Evolutionary conservation across 2,797 vertebrate species (phyloP), one percentile per base, ranked within the genome.

Genomic region (Cirrhinus molitorella): DNA sequence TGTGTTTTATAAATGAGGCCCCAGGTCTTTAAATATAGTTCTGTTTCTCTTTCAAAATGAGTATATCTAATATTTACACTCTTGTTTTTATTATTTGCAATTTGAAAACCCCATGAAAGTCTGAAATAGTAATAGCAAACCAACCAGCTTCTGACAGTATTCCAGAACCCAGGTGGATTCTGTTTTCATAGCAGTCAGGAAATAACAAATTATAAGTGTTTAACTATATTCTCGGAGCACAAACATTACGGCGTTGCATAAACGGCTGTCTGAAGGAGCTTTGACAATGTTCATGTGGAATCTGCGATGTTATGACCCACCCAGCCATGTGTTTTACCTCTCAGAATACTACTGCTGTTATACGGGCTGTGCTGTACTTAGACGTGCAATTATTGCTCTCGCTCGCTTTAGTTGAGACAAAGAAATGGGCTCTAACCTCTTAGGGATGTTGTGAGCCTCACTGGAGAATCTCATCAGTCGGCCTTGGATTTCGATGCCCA

Each of bases 401-500:
- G 9, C 3, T 65, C 45, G 21, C 4, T 37, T 63, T 45, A 53
- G 28, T 67, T 71, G 34, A 51, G 31, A 72, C 12, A 61, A 67
- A 61, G 10, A 76, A 12, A 40, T 75, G n/a, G 68, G 45, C 67
- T 67, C 90, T 94, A 88, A 97, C 96, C 94, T 96, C 85, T 96
- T 96, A 14, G 96, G 96, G 83, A 97, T 98, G 90, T 96, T 91
- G 2, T 90, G 90, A 83, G 97, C 96, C 86, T 97, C 95, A 0
- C 89, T 94, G 88, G 96, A 98, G 93, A 97, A 97, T 81, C 94
- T 94, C 96, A 97, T 93, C 77, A 98, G 93, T 75, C 95, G 92
- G 13, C 97, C 96, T 87, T 97, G 97, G 85, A 97, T 94, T 91
- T 97, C 96, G 21, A 97, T 93, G 68, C 97, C 96, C 21, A 98